Conservation (phyloP, 2,888 invertebrate genomes). For the Aproaerema taeniolella region DNA sequence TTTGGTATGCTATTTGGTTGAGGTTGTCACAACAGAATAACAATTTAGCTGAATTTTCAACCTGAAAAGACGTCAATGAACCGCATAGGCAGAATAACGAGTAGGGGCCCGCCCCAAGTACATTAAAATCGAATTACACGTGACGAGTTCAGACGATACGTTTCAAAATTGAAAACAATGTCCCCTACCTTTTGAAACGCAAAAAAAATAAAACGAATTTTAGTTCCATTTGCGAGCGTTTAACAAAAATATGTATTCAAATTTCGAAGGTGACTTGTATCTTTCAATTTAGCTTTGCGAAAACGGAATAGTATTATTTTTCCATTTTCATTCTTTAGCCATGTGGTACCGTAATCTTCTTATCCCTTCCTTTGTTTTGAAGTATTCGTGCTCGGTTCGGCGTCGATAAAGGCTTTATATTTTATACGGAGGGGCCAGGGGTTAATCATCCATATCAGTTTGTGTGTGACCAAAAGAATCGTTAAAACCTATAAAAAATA, state of each 20-base stretch:
- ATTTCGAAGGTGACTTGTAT: not conserved
- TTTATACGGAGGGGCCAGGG: conserved; percentile 36
- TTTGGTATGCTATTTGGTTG: not conserved
- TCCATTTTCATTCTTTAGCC: conserved; percentile 11
- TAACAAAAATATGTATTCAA: not conserved
- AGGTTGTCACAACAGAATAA: conserved; percentile 12
- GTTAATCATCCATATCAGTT: conserved; percentile 64
- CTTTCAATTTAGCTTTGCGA: not conserved
- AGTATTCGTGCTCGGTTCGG: conserved; percentile 40
- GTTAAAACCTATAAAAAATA: conserved; percentile 30
- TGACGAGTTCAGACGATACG: conserved; percentile 48
- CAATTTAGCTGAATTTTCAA: conserved; percentile 59
- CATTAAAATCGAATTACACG: conserved; percentile 55
- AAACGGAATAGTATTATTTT: not conserved
- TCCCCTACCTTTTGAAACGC: conserved; percentile 9
- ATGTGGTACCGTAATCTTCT: conserved; percentile 47
- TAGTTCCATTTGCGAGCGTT: not conserved
- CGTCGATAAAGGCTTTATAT: conserved; percentile 48
- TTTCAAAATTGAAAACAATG: conserved; percentile 38
- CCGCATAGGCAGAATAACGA: conserved; percentile 56
- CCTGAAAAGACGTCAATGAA: conserved; percentile 44
- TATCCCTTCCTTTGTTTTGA: conserved; percentile 59
- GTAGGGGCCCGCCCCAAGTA: conserved; percentile 42
- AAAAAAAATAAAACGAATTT: conserved; percentile 8
- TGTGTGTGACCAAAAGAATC: conserved; percentile 45